These are phyloP conservation scores for Cephalopholis sonnerati DNA, from an alignment of 2,113 vertebrate genomes.

Conservation along the genomic window DNA sequence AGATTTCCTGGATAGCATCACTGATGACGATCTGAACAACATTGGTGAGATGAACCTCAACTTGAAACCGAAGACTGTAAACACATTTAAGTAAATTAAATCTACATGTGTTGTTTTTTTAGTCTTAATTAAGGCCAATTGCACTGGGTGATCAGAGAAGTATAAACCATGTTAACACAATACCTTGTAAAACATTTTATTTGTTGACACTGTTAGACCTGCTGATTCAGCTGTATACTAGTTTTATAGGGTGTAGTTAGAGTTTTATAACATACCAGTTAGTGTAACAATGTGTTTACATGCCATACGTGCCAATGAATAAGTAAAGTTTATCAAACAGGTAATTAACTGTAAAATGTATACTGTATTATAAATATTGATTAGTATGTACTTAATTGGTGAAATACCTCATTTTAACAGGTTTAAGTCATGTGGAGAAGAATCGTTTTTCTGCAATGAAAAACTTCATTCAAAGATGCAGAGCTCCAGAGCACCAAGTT, in stretches of 20 bases:
- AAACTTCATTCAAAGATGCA: conserved; percentile 38
- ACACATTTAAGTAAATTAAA: background rate
- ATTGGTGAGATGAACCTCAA: conserved; percentile 51
- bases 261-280: background rate
- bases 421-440: conserved; percentile 71
- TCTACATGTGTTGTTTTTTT: background rate
- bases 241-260: background rate
- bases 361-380: background rate
- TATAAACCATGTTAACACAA: background rate
- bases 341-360: background rate
- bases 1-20: conserved; percentile 73
- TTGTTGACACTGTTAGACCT: background rate
- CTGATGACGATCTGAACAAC: conserved; percentile 43
- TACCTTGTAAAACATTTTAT: background rate
- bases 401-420: conserved; percentile 8
- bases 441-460: conserved; percentile 67
- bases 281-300: background rate
- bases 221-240: background rate
- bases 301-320: background rate
- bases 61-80: background rate
- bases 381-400: background rate
- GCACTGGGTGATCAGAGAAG: background rate
- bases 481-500: accelerated
- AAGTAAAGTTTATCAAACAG: background rate
- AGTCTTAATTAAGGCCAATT: background rate